Evolutionary conservation across 2,113 vertebrate species (phyloP).

Genomic region (Hemiscyllium ocellatum): DNA sequence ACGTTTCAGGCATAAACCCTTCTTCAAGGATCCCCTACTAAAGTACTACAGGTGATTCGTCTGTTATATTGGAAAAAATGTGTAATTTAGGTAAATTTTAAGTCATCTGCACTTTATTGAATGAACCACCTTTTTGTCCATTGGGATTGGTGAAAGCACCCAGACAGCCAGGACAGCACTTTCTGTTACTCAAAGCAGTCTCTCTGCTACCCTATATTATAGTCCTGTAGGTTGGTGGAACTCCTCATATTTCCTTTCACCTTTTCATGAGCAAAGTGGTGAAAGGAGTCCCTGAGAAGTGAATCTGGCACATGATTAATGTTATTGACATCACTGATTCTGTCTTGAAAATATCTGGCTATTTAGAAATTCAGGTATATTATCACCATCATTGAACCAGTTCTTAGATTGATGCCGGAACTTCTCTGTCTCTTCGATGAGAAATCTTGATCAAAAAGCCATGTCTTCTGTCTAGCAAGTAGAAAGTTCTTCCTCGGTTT

Average conservation of each 20-base stretch:
- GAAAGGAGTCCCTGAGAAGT: background rate
- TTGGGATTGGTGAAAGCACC: background rate
- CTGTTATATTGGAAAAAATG: background rate
- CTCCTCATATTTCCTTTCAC: background rate
- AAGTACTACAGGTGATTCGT: background rate
- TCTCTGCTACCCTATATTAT: background rate
- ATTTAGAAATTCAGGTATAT: background rate
- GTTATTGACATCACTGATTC: background rate
- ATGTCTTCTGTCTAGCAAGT: background rate
- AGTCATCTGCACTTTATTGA: background rate
- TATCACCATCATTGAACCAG: background rate
- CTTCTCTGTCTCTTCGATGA: background rate
- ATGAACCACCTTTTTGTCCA: background rate
- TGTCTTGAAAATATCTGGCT: background rate
- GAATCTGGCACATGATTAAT: background rate
- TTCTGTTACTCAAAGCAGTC: background rate
- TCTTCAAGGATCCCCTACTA: too few species aligned
- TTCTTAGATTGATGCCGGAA: background rate
- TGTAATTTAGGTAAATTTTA: background rate
- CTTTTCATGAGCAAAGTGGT: background rate
- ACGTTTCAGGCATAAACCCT: too few species aligned
- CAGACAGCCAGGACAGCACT: background rate
- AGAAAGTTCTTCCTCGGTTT: background rate
- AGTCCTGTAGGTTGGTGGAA: background rate
- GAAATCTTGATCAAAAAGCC: background rate